phyloP scores from a whole-genome alignment of 2,113 vertebrate species.

The Lepidothrix coronata region DNA sequence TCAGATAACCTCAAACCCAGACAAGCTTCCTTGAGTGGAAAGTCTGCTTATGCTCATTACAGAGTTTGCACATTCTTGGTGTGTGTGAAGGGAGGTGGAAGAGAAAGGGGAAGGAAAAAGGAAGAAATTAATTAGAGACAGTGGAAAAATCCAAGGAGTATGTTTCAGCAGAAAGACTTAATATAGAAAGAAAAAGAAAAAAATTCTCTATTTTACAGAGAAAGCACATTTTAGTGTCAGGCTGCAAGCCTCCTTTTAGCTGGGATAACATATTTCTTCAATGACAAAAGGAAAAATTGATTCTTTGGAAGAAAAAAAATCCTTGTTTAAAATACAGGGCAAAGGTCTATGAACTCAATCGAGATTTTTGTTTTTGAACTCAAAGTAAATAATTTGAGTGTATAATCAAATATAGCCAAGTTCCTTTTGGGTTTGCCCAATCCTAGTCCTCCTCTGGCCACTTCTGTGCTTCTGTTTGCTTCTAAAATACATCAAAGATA shows the following conservation, averaged over 20 bases:
- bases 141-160: not conserved
- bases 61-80: not conserved
- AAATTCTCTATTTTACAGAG: not conserved
- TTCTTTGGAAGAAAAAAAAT: not conserved
- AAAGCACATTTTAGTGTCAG: not conserved
- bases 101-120: not conserved
- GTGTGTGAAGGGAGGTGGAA: not conserved
- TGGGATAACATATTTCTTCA: not conserved
- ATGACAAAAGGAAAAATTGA: not conserved
- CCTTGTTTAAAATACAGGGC: not conserved
- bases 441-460: not conserved
- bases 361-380: not conserved
- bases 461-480: slow-evolving; percentile 19
- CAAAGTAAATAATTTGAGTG: slow-evolving; percentile 33
- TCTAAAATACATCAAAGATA: slow-evolving; percentile 51
- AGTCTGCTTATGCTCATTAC: not conserved
- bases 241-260: not conserved
- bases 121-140: not conserved
- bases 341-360: slow-evolving; percentile 27
- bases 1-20: not conserved
- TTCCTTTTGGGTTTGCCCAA: not conserved
- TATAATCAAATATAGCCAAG: not conserved
- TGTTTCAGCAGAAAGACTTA: not conserved
- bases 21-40: not conserved
- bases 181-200: not conserved